phyloP scores from a whole-genome alignment of 2,113 vertebrate species.

The Hemiscyllium ocellatum region DNA sequence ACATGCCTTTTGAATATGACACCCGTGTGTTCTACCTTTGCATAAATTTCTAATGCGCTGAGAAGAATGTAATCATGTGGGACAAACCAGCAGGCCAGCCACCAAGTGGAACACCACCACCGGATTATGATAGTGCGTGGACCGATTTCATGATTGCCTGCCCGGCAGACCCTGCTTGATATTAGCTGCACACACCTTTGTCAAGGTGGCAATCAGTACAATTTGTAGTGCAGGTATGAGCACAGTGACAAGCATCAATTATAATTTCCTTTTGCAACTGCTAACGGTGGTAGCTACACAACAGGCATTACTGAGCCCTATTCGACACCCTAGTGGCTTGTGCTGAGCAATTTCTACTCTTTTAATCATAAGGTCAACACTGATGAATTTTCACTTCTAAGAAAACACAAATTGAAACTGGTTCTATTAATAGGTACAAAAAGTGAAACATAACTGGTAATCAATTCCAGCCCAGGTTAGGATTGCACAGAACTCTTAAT shows the following conservation, averaged over 20 bases:
- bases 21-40: no score
- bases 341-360: neutral
- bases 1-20: no score
- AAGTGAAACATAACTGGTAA: neutral
- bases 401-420: neutral
- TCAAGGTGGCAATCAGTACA: neutral
- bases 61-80: no score
- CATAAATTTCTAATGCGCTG: no score
- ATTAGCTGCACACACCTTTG: neutral
- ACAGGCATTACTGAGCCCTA: neutral
- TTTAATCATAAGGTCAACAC: neutral
- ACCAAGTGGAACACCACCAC: no score
- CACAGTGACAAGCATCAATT: neutral
- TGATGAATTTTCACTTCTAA: neutral
- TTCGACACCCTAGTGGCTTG: neutral
- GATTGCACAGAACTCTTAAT: neutral
- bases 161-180: neutral
- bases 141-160: neutral
- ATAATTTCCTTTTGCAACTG: neutral
- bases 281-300: neutral
- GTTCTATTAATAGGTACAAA: conserved; percentile 8
- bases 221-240: neutral
- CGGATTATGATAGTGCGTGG: no score
- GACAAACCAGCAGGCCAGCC: no score
- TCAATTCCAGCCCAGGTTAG: neutral